Conservation (phyloP, 2,797 vertebrate species). For the Ispidina lecontei region DNA sequence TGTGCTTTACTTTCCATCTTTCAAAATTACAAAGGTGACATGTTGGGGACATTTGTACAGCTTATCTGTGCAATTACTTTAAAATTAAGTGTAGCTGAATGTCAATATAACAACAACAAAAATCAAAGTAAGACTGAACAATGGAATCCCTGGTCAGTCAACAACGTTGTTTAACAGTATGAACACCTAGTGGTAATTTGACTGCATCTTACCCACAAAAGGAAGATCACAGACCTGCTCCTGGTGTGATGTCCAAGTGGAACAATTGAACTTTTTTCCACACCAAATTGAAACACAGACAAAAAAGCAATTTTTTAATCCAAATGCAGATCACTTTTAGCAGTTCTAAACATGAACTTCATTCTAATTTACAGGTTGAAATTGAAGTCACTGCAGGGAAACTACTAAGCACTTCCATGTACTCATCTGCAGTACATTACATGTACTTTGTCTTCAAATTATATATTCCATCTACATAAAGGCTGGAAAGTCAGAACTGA, state of each 20-base stretch:
- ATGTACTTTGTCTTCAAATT: not conserved
- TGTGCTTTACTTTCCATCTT: not conserved
- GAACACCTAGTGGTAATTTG: not conserved
- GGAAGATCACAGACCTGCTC: not conserved
- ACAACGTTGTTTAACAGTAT: not conserved
- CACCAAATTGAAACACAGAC: not conserved
- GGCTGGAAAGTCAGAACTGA: not conserved
- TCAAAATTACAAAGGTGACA: not conserved
- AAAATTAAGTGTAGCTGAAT: not conserved
- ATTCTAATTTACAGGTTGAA: not conserved
- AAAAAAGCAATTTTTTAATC: not conserved
- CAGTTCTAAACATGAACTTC: not conserved
- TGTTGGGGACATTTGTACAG: not conserved
- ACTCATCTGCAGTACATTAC: not conserved
- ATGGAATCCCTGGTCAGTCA: not conserved
- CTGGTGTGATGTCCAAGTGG: not conserved
- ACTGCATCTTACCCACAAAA: not conserved
- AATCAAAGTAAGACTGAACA: not conserved
- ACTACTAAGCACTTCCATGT: not conserved
- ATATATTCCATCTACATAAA: not conserved
- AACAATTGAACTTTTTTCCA: not conserved
- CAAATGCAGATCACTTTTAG: not conserved
- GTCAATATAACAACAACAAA: not conserved
- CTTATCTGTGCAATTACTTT: not conserved
- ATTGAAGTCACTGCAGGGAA: not conserved